phyloP scores from a whole-genome alignment of 2,888 invertebrate genomes.

The Yponomeuta malinellus region DNA sequence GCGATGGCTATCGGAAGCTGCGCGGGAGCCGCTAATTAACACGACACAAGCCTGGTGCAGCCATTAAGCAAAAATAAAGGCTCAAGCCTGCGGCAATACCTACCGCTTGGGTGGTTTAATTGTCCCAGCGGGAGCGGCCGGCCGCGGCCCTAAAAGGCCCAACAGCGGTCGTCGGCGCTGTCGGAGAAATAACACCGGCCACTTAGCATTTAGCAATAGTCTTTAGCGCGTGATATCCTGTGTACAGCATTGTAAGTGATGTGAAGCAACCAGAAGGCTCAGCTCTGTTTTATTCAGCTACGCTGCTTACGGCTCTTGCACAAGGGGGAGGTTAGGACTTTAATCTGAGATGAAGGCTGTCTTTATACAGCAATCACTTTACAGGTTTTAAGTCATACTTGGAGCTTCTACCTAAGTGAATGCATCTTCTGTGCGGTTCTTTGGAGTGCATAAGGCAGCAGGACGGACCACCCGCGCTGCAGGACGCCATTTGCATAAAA shows the following conservation, averaged over 20 bases:
- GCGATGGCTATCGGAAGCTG: background rate
- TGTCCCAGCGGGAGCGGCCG: background rate
- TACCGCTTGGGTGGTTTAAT: background rate
- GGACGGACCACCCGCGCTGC: conserved; percentile 44
- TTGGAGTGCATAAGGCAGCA: background rate
- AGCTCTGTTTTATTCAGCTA: too few species aligned
- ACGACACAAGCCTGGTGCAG: background rate
- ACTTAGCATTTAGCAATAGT: conserved; percentile 3
- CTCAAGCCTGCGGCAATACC: background rate
- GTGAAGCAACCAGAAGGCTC: background rate
- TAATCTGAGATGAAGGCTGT: too few species aligned
- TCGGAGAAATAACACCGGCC: background rate
- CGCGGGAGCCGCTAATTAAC: background rate
- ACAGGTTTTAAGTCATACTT: too few species aligned
- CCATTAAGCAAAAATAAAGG: background rate
- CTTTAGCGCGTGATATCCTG: conserved; percentile 1
- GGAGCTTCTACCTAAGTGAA: too few species aligned
- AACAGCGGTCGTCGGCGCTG: background rate
- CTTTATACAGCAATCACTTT: too few species aligned
- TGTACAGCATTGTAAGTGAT: background rate
- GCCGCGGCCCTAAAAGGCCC: background rate
- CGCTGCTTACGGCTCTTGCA: too few species aligned
- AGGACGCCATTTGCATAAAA: conserved; percentile 58
- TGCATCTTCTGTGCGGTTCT: too few species aligned
- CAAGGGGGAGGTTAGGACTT: too few species aligned